A percentile compares a stretch with the other conserved stretches of the same genome.
Evolutionary conservation across 2,797 vertebrate species (phyloP).

Genomic region (Schizopygopsis malacanthus): DNA sequence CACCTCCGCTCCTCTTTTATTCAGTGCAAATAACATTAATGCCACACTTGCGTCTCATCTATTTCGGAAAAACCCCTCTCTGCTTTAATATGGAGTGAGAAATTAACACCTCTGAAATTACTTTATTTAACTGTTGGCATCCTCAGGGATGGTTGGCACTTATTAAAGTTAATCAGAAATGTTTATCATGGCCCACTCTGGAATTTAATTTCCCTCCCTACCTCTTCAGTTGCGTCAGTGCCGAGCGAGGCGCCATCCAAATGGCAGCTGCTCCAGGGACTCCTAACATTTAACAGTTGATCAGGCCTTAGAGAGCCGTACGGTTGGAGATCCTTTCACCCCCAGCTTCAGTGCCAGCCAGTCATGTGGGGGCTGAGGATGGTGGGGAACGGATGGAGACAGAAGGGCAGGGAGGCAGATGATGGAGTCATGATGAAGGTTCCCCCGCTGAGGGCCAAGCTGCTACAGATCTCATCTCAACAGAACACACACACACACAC

Average conservation of each 20-base stretch:
- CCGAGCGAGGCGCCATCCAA: not conserved
- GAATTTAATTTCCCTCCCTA: conserved; percentile 37
- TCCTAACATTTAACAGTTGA: conserved; percentile 22
- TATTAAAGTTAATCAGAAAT: conserved; percentile 44
- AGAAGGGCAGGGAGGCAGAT: conserved; percentile 24
- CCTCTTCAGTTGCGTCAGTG: conserved; percentile 22
- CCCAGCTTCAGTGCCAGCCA: not conserved
- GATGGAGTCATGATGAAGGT: conserved; percentile 37
- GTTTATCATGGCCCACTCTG: conserved; percentile 35
- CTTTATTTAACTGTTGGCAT: conserved; percentile 40
- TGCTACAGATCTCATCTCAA: conserved; percentile 33
- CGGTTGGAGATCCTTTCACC: not conserved
- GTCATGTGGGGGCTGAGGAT: not conserved
- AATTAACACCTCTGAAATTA: conserved; percentile 28
- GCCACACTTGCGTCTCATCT: not conserved
- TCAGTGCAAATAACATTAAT: conserved; percentile 31
- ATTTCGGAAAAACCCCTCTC: conserved; percentile 4
- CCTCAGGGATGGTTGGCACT: conserved; percentile 36
- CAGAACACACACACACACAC: conserved; percentile 22
- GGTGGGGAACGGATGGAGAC: conserved; percentile 12
- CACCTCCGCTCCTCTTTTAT: not conserved
- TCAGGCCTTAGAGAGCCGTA: conserved; percentile 1
- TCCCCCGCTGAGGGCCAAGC: conserved; percentile 41
- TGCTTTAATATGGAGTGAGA: conserved; percentile 29
- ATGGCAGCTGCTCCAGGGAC: conserved; percentile 2